Evolutionary conservation across 2,113 vertebrate species (phyloP).

Genomic region (Sus scrofa): T2T-Sscrofa CM000814.6:94555001-94555500

Average conservation of each 20-base stretch:
- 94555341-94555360: neutral
- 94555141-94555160: slow-evolving; percentile 34
- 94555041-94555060: neutral
- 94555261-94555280: slow-evolving; percentile 41
- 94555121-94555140: slow-evolving; percentile 17
- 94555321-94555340: neutral
- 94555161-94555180: neutral
- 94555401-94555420: neutral
- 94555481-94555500: neutral
- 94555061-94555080: slow-evolving; percentile 47
- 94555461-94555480: slow-evolving; percentile 41
- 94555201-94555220: neutral
- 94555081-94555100: neutral
- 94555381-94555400: neutral
- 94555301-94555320: neutral
- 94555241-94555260: neutral
- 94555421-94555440: neutral
- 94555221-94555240: neutral
- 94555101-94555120: slow-evolving; percentile 24
- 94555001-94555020: neutral
- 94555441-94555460: neutral
- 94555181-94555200: neutral
- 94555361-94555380: neutral
- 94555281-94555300: slow-evolving; percentile 9
- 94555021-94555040: neutral